phyloP scores from a whole-genome alignment of 2,113 vertebrate genomes.

The Rhodinocichla rosea region DNA sequence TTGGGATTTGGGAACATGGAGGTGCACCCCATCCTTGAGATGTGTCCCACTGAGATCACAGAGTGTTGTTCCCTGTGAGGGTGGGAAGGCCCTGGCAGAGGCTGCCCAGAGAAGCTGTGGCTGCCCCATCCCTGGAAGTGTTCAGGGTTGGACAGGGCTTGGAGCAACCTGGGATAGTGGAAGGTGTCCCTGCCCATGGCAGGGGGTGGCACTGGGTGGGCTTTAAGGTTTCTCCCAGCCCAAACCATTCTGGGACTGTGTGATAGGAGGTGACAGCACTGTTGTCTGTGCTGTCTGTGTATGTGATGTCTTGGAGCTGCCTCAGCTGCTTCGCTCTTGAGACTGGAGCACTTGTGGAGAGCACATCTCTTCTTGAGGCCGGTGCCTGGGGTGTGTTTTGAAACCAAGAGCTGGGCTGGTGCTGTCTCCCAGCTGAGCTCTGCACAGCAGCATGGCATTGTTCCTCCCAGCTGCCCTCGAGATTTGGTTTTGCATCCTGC shows the following conservation, averaged over 20 bases:
- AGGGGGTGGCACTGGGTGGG: neutral
- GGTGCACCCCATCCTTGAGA: neutral
- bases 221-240: neutral
- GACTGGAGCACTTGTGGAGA: neutral
- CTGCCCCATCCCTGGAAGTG: neutral
- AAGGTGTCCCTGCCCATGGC: neutral
- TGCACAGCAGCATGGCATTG: fast-evolving
- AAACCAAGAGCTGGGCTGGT: neutral
- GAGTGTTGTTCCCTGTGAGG: neutral
- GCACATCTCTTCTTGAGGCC: neutral
- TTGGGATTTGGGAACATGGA: fast-evolving
- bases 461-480: neutral
- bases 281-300: neutral
- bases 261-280: neutral
- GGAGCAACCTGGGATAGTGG: neutral
- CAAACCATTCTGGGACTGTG: neutral
- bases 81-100: neutral
- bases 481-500: neutral
- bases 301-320: neutral
- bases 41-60: neutral
- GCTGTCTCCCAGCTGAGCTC: neutral
- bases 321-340: neutral
- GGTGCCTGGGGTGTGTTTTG: fast-evolving
- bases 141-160: neutral
- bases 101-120: neutral